phyloP scores from a whole-genome alignment of 2,888 invertebrate genomes.

The Hydriomena furcata region DNA sequence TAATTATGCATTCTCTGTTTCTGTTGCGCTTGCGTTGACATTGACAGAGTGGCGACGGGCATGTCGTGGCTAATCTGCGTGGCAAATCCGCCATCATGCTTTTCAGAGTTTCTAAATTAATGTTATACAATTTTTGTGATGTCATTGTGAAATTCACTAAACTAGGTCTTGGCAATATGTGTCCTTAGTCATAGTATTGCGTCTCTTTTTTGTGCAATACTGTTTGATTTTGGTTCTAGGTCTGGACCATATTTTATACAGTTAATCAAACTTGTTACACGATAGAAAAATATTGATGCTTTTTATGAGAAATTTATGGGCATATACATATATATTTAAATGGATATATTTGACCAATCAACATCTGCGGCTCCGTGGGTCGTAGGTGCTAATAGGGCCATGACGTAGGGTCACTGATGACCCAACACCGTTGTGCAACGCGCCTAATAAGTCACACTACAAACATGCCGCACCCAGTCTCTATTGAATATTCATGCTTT shows the following conservation, averaged over 20 bases:
- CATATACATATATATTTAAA: slow-evolving; percentile 24
- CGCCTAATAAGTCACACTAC: slow-evolving; percentile 40
- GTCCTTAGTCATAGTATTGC: slow-evolving; percentile 3
- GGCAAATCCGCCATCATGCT: slow-evolving; percentile 44
- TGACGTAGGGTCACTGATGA: slow-evolving; percentile 52
- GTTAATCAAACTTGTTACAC: not conserved
- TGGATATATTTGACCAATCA: slow-evolving; percentile 17
- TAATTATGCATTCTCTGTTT: not conserved
- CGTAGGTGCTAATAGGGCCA: slow-evolving; percentile 45
- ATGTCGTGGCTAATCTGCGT: slow-evolving; percentile 38
- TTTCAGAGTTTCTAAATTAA: slow-evolving; percentile 39
- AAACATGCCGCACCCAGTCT: slow-evolving; percentile 26
- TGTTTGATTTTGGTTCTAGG: slow-evolving; percentile 6
- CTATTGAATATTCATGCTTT: slow-evolving; percentile 25
- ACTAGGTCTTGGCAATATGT: slow-evolving; percentile 12
- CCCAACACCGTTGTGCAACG: slow-evolving; percentile 47
- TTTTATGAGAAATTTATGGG: not conserved
- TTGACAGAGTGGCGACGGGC: slow-evolving; percentile 42
- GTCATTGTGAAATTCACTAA: slow-evolving; percentile 24
- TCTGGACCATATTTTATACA: not conserved
- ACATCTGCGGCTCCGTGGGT: slow-evolving; percentile 28
- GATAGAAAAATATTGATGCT: not conserved
- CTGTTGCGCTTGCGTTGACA: slow-evolving; percentile 34
- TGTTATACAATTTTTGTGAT: slow-evolving; percentile 37
- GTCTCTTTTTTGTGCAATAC: slow-evolving; percentile 6